Evolutionary conservation across 2,797 vertebrate genomes (phyloP).

Genomic region (Chelidonichthys spinosus): DNA sequence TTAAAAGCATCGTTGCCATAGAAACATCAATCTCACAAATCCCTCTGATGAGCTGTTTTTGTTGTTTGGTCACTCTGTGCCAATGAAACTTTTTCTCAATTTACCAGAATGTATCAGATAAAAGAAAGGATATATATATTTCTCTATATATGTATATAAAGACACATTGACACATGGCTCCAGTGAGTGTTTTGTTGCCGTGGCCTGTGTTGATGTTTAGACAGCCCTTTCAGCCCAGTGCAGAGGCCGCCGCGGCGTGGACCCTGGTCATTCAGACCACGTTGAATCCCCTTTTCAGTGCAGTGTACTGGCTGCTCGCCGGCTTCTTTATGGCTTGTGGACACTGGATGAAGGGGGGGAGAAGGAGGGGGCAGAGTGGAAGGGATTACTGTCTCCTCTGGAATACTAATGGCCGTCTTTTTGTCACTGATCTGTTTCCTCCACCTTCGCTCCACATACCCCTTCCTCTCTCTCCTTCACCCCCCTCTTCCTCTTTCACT

Average conservation of each 20-base stretch:
- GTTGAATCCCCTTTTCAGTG: conserved; percentile 59
- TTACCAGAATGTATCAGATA: too few species aligned
- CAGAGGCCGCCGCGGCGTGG: conserved; percentile 51
- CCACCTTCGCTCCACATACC: conserved; percentile 54
- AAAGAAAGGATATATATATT: too few species aligned
- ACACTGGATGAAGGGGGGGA: conserved; percentile 39
- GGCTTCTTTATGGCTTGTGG: conserved; percentile 52
- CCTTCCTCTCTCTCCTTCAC: conserved; percentile 28
- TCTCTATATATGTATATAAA: neutral
- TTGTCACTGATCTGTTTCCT: conserved; percentile 66
- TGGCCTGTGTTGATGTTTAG: conserved; percentile 48
- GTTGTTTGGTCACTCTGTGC: too few species aligned
- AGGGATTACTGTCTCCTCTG: conserved; percentile 69
- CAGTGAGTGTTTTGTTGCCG: conserved; percentile 49
- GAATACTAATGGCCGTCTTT: conserved; percentile 77
- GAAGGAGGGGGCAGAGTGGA: conserved; percentile 47
- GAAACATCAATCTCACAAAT: neutral
- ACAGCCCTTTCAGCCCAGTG: conserved; percentile 38
- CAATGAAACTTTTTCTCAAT: too few species aligned
- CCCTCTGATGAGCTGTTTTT: neutral
- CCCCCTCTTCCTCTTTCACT: conserved; percentile 52
- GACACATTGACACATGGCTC: conserved; percentile 20
- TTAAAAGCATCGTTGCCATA: neutral
- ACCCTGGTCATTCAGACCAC: conserved; percentile 57
- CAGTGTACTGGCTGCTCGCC: conserved; percentile 39